Percentiles rank a stretch among this genome's conserved stretches.
These are phyloP conservation scores for Rhinopomastus cyanomelas DNA, from an alignment of 2,113 vertebrate genomes.

Conservation along the genomic window DNA sequence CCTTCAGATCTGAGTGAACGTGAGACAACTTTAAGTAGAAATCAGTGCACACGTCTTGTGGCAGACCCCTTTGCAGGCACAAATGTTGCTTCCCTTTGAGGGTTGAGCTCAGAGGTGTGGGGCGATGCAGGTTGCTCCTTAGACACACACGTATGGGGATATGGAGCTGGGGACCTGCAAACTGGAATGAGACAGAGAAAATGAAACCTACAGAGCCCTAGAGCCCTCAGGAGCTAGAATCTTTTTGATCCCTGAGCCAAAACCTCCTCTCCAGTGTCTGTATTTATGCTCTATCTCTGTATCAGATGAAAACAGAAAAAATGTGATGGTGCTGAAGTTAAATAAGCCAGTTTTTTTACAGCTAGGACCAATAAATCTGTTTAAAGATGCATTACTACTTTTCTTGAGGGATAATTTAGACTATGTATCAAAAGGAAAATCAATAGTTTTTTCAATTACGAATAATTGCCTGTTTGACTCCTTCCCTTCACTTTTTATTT, in stretches of 20 bases:
- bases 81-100: background rate
- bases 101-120: background rate
- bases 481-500: constrained; percentile 74
- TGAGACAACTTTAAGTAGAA: background rate
- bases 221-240: background rate
- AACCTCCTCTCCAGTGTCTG: constrained; percentile 10
- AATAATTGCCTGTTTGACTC: constrained; percentile 79
- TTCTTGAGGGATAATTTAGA: constrained; percentile 84
- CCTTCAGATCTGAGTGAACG: background rate
- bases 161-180: background rate
- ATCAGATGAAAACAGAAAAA: constrained; percentile 72
- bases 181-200: background rate
- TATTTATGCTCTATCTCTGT: constrained; percentile 29
- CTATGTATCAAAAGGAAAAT: constrained; percentile 84
- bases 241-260: background rate
- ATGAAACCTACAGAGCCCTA: background rate
- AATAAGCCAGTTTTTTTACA: constrained; percentile 75
- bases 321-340: constrained; percentile 70
- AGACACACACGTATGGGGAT: background rate
- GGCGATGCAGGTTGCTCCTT: background rate
- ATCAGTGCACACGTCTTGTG: background rate
- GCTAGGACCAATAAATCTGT: constrained; percentile 78
- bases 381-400: constrained; percentile 84
- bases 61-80: background rate
- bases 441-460: constrained; percentile 83